Evolutionary conservation across 2,113 vertebrate species (phyloP).

Genomic region (Otocyon megalotis): DNA sequence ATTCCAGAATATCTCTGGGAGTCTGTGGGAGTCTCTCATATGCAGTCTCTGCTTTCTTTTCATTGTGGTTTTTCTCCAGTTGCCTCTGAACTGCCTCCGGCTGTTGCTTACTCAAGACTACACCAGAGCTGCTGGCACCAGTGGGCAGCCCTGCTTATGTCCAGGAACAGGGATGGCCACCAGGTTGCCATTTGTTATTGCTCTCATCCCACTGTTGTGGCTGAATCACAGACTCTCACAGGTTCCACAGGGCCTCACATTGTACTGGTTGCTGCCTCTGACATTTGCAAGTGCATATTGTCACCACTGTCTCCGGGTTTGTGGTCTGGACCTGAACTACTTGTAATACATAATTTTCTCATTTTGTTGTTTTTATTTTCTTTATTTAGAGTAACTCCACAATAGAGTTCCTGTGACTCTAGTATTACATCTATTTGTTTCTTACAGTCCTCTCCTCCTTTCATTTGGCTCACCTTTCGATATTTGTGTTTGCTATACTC

Average conservation of each 20-base stretch:
- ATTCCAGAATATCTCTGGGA: not conserved
- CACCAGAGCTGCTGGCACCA: not conserved
- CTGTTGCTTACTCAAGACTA: not conserved
- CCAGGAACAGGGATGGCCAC: no score
- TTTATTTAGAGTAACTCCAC: not conserved
- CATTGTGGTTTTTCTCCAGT: not conserved
- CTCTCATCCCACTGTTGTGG: not conserved
- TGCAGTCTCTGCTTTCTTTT: not conserved
- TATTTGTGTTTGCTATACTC: not conserved
- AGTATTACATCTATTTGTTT: not conserved
- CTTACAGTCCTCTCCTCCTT: not conserved
- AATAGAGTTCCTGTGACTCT: not conserved
- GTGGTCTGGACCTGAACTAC: not conserved
- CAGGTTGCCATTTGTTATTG: no score
- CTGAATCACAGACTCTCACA: not conserved
- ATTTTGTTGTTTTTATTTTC: not conserved
- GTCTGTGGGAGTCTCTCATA: not conserved
- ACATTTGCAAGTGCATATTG: not conserved
- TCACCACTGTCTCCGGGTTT: not conserved
- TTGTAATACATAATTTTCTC: not conserved
- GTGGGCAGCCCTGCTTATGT: rapidly evolving
- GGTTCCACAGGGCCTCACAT: not conserved
- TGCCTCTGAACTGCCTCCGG: not conserved
- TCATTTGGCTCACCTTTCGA: not conserved
- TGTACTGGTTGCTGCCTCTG: not conserved